These are phyloP conservation scores for Drosophila mauritiana DNA, from an alignment of 1,140 invertebrate genomes.

Conservation along the genomic window DNA sequence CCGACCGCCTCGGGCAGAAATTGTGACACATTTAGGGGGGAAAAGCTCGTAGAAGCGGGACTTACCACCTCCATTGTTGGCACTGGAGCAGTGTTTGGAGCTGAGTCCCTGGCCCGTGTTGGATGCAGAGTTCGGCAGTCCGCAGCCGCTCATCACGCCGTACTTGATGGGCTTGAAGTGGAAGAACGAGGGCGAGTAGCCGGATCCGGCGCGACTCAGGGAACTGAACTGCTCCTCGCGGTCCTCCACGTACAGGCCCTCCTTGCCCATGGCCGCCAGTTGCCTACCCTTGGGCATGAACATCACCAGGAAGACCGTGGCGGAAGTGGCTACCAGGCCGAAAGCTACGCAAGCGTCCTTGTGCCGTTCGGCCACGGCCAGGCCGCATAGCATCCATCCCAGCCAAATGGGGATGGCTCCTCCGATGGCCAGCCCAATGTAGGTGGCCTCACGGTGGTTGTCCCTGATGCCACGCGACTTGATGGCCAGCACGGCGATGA, in stretches of 20 bases:
- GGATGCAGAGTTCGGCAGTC: slow-evolving; percentile 77
- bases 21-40: slow-evolving; percentile 59
- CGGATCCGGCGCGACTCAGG: slow-evolving; percentile 90
- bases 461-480: slow-evolving; percentile 95
- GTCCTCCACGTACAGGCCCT: slow-evolving; percentile 91
- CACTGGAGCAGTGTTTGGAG: slow-evolving; percentile 85
- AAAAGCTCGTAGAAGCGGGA: slow-evolving; percentile 35
- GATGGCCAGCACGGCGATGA: slow-evolving; percentile 93
- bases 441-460: slow-evolving; percentile 95
- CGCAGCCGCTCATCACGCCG: slow-evolving; percentile 86
- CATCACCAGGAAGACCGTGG: slow-evolving; percentile 95
- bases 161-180: slow-evolving; percentile 94
- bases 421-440: slow-evolving; percentile 94
- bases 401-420: slow-evolving; percentile 94
- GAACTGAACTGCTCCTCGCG: slow-evolving; percentile 91
- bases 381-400: slow-evolving; percentile 91
- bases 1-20: slow-evolving; percentile 43
- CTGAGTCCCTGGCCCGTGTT: slow-evolving; percentile 80
- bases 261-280: slow-evolving; percentile 94
- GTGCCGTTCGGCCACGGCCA: slow-evolving; percentile 90
- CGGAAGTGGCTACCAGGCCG: slow-evolving; percentile 92
- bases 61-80: slow-evolving; percentile 88
- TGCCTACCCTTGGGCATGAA: slow-evolving; percentile 97
- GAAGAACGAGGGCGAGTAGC: slow-evolving; percentile 95
- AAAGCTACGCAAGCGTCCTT: slow-evolving; percentile 95